Conservation (phyloP, 2,888 invertebrate species). For the Diploptera punctata region DNA sequence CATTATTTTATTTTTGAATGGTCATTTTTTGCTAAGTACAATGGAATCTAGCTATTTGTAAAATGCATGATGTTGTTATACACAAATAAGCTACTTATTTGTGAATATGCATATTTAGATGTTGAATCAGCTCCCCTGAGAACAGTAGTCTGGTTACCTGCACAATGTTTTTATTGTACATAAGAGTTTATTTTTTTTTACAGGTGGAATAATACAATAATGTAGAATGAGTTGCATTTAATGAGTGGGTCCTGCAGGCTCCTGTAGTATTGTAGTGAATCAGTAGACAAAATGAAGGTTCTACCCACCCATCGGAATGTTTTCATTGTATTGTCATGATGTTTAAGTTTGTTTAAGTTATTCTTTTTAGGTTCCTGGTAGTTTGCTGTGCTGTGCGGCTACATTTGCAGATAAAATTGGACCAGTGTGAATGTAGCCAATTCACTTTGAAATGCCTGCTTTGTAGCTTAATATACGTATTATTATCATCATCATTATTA, state of each 20-base stretch:
- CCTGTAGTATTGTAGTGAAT: constrained; percentile 26
- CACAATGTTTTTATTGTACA: constrained; percentile 19
- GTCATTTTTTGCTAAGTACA: too few relatives aligned
- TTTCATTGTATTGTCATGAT: constrained; percentile 25
- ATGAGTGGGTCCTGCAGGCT: neutral
- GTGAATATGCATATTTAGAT: neutral
- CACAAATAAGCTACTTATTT: too few relatives aligned
- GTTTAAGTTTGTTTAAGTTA: constrained; percentile 23
- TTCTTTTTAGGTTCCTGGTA: constrained; percentile 29
- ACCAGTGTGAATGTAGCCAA: constrained; percentile 33
- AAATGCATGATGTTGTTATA: too few relatives aligned
- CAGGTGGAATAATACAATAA: constrained; percentile 33
- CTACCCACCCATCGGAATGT: constrained; percentile 24
- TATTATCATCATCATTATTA: constrained; percentile 11
- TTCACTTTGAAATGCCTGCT: constrained; percentile 33
- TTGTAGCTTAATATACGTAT: constrained; percentile 31
- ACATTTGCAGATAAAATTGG: constrained; percentile 31
- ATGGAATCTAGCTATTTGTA: too few relatives aligned
- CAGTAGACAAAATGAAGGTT: constrained; percentile 3
- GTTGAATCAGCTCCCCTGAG: neutral
- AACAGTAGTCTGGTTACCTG: constrained; percentile 12
- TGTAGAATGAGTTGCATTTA: constrained; percentile 31
- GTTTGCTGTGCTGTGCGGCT: constrained; percentile 33
- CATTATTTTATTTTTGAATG: too few relatives aligned
- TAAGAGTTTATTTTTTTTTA: constrained; percentile 26